Percentiles rank a stretch among this genome's conserved stretches.
phyloP scores from a whole-genome alignment of 2,797 vertebrate genomes.

The Microcaecilia unicolor region DNA sequence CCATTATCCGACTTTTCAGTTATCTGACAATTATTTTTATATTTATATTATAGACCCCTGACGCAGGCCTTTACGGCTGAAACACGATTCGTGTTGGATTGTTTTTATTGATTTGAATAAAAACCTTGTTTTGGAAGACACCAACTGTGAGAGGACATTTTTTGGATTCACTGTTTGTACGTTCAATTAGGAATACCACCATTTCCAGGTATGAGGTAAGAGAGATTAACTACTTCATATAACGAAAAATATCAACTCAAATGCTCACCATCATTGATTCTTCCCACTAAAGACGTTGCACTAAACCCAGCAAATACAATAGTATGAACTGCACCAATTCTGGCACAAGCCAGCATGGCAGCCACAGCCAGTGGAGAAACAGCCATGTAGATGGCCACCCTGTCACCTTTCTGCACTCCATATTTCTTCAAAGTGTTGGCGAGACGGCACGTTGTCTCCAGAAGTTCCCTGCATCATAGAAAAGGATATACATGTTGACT shows the following conservation, averaged over 20 bases:
- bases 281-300: constrained; percentile 75
- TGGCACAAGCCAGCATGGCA: constrained; percentile 87
- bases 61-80: too few relatives aligned
- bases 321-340: constrained; percentile 80
- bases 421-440: constrained; percentile 79
- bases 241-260: not conserved
- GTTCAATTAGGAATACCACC: too few relatives aligned
- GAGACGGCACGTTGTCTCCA: constrained; percentile 86
- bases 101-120: too few relatives aligned
- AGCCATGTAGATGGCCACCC: constrained; percentile 89
- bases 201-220: too few relatives aligned
- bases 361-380: constrained; percentile 79
- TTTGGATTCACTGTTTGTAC: too few relatives aligned
- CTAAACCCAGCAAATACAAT: constrained; percentile 95
- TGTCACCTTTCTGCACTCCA: constrained; percentile 74
- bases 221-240: not conserved
- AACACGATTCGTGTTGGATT: too few relatives aligned
- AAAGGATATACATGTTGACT: not conserved
- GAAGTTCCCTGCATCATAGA: constrained; percentile 65
- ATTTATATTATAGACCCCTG: too few relatives aligned
- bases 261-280: constrained; percentile 83
- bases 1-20: too few relatives aligned
- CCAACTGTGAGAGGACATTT: too few relatives aligned
- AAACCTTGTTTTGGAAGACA: too few relatives aligned
- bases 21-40: too few relatives aligned